Percentiles rank a stretch among this genome's conserved stretches.
These are phyloP conservation scores for Morone chrysops DNA, from an alignment of 2,113 vertebrate genomes.

Conservation along the genomic window DNA sequence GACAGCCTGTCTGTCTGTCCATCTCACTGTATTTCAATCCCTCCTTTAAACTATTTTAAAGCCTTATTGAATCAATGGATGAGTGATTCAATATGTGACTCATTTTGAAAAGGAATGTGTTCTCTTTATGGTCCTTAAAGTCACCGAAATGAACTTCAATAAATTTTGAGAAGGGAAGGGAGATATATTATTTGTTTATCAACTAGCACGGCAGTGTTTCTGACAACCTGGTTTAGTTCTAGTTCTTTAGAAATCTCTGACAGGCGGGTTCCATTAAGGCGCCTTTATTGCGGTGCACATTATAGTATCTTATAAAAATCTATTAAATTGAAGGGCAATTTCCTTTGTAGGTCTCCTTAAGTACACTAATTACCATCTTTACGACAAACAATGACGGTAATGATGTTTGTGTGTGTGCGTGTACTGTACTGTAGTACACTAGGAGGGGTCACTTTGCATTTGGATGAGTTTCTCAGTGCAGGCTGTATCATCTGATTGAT, in stretches of 20 bases:
- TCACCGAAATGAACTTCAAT: not conserved
- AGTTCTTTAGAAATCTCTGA: not conserved
- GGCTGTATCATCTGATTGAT: slow-evolving; percentile 80
- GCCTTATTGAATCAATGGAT: slow-evolving; percentile 5
- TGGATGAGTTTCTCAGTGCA: slow-evolving; percentile 52
- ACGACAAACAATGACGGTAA: slow-evolving; percentile 7
- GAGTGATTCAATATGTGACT: not conserved
- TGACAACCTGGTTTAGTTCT: not conserved
- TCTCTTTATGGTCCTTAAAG: not conserved
- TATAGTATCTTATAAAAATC: not conserved
- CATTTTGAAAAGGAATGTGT: not conserved
- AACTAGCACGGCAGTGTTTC: not conserved
- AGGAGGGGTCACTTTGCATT: slow-evolving; percentile 65
- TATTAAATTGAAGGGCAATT: slow-evolving; percentile 14
- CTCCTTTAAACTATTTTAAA: slow-evolving; percentile 3
- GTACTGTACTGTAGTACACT: not conserved
- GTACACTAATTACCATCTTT: not conserved
- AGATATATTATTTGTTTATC: not conserved
- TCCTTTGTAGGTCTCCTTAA: slow-evolving; percentile 1
- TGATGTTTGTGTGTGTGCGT: slow-evolving; percentile 16
- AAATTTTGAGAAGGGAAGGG: not conserved
- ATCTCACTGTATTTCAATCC: slow-evolving; percentile 24
- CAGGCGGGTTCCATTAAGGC: not conserved
- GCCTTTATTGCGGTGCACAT: not conserved
- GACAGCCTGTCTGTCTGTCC: not conserved